Conservation (phyloP, 2,888 invertebrate genomes). For the Trissoscelio sp. region DNA sequence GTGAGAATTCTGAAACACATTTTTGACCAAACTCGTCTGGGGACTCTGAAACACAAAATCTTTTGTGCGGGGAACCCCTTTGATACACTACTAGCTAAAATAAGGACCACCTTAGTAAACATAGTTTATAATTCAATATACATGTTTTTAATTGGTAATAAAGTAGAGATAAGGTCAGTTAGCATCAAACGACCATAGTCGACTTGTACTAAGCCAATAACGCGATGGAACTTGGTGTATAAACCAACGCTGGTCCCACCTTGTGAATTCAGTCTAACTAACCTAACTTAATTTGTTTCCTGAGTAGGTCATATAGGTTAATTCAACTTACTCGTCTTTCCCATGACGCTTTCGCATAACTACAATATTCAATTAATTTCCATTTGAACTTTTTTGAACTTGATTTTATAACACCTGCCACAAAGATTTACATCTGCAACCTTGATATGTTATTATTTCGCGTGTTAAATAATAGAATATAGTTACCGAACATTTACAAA, state of each 20-base stretch:
- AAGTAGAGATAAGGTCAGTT: conserved; percentile 56
- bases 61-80: too few species aligned
- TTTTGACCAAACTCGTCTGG: too few species aligned
- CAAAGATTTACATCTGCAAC: conserved; percentile 2
- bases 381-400: conserved; percentile 29
- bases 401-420: conserved; percentile 11
- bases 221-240: conserved; percentile 61
- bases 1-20: too few species aligned
- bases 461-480: not conserved
- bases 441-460: too few species aligned
- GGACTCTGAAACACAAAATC: too few species aligned
- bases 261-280: conserved; percentile 77
- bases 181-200: conserved; percentile 40
- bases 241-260: conserved; percentile 53
- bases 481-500: too few species aligned
- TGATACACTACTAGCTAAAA: too few species aligned
- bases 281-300: conserved; percentile 77
- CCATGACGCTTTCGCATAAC: conserved; percentile 41
- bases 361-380: conserved; percentile 43
- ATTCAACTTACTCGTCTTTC: conserved; percentile 77
- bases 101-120: too few species aligned
- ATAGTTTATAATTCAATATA: conserved; percentile 19
- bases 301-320: conserved; percentile 78
- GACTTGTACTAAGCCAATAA: conserved; percentile 66
- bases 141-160: conserved; percentile 35